Evolutionary conservation across 2,797 vertebrate genomes (phyloP).

Genomic region (Taenioides sp.): DNA sequence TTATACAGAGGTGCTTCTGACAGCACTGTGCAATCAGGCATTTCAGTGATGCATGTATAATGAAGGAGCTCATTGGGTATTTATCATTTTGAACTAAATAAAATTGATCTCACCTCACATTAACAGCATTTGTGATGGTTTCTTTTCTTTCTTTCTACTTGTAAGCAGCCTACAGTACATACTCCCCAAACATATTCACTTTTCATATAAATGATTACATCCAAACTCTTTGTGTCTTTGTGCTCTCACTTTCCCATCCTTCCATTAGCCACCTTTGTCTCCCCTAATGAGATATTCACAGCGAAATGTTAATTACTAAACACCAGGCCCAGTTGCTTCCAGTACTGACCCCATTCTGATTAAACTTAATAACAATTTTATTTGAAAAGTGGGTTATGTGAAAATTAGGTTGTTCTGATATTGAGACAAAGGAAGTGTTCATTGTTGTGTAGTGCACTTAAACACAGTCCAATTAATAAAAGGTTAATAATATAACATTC

Average conservation of each 20-base stretch:
- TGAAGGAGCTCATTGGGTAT: too few species aligned
- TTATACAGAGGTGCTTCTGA: too few species aligned
- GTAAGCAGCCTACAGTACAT: background rate
- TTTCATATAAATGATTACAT: conserved; percentile 32
- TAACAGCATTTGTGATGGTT: too few species aligned
- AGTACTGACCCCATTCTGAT: conserved; percentile 73
- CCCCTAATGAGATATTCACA: conserved; percentile 73
- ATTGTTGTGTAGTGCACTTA: conserved; percentile 18
- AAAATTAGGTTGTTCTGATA: conserved; percentile 62
- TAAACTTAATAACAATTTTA: conserved; percentile 74
- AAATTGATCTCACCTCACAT: too few species aligned
- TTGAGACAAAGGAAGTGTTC: conserved; percentile 56
- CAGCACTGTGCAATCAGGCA: too few species aligned
- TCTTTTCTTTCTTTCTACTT: too few species aligned
- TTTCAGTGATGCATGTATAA: too few species aligned
- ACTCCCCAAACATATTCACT: conserved; percentile 22
- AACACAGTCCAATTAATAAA: conserved; percentile 3
- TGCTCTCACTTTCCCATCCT: conserved; percentile 40
- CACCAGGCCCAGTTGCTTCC: conserved; percentile 65
- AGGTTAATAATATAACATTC: conserved; percentile 8
- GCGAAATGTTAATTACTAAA: conserved; percentile 77
- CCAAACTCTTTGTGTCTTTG: conserved; percentile 36
- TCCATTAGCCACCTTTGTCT: conserved; percentile 64
- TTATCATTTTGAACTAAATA: too few species aligned
- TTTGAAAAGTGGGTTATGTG: conserved; percentile 69